phyloP scores from a whole-genome alignment of 2,113 vertebrate species.

The Scomber colias region DNA sequence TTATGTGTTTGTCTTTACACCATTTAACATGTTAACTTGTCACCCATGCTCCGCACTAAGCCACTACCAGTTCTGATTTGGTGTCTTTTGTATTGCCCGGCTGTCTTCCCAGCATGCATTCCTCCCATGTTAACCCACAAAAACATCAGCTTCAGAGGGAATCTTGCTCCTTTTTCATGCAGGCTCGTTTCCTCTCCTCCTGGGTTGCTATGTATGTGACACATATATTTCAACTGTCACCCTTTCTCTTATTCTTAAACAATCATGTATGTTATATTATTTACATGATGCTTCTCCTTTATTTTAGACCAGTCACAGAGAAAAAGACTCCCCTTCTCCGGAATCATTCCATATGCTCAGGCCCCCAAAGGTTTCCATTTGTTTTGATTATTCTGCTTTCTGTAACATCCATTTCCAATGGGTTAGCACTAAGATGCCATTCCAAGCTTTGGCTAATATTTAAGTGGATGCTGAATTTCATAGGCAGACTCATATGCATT shows the following conservation, averaged over 20 bases:
- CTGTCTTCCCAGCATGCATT: constrained; percentile 86
- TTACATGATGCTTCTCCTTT: constrained; percentile 97
- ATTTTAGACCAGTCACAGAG: constrained; percentile 99
- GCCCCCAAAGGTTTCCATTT: constrained; percentile 96
- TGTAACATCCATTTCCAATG: constrained; percentile 74
- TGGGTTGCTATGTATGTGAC: constrained; percentile 63
- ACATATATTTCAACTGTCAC: constrained; percentile 54
- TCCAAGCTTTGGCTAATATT: neutral
- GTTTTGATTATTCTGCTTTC: constrained; percentile 84
- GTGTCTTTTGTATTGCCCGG: constrained; percentile 36
- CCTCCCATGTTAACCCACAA: constrained; percentile 57
- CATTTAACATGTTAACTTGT: constrained; percentile 56
- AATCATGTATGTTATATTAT: constrained; percentile 75
- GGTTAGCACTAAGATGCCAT: constrained; percentile 51
- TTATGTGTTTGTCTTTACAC: constrained; percentile 44
- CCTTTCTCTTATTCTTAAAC: constrained; percentile 61
- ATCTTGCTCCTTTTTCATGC: constrained; percentile 68
- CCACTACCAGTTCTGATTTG: constrained; percentile 32
- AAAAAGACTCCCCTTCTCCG: constrained; percentile 99
- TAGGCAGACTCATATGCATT: neutral
- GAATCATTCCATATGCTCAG: constrained; percentile 99
- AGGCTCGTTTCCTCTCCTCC: constrained; percentile 65
- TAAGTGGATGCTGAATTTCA: constrained; percentile 11
- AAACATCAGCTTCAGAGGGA: constrained; percentile 80
- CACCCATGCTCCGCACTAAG: constrained; percentile 55